Percentiles rank a stretch among this genome's conserved stretches.
Conservation (phyloP, 2,888 invertebrate genomes). For the Nyleta sp. region DNA sequence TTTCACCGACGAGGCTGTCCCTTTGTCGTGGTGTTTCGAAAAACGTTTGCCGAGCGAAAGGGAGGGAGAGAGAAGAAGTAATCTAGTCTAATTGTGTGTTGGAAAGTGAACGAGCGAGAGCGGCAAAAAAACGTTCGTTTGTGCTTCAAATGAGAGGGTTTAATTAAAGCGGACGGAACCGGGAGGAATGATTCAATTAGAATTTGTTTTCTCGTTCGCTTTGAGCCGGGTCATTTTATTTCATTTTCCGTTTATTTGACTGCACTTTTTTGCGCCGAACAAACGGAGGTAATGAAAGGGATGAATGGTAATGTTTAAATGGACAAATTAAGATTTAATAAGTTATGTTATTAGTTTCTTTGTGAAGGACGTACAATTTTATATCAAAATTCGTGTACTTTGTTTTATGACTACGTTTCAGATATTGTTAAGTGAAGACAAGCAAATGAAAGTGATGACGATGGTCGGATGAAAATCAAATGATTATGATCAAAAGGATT, state of each 20-base stretch:
- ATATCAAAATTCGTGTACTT: too few species aligned
- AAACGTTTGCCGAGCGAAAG: not conserved
- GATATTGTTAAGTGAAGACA: too few species aligned
- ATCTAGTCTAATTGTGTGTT: not conserved
- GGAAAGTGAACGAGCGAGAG: not conserved
- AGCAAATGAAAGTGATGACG: too few species aligned
- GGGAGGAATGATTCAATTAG: constrained; percentile 22
- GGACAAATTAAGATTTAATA: too few species aligned
- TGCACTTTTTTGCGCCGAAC: not conserved
- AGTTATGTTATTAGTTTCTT: too few species aligned
- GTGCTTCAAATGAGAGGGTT: constrained; percentile 27
- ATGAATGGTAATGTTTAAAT: not conserved
- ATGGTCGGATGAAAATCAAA: too few species aligned
- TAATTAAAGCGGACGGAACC: constrained; percentile 25
- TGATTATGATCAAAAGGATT: too few species aligned
- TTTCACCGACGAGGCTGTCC: constrained; percentile 37
- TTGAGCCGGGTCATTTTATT: not conserved
- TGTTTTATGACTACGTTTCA: too few species aligned
- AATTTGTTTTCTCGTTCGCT: constrained; percentile 21
- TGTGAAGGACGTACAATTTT: too few species aligned
- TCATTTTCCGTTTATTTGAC: not conserved
- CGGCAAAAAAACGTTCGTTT: constrained; percentile 14
- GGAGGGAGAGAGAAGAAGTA: too few species aligned
- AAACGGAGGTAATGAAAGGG: not conserved
- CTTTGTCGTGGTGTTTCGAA: constrained; percentile 11